Evolutionary conservation across 2,888 invertebrate genomes (phyloP).

Genomic region (Cephonodes hylas): DNA sequence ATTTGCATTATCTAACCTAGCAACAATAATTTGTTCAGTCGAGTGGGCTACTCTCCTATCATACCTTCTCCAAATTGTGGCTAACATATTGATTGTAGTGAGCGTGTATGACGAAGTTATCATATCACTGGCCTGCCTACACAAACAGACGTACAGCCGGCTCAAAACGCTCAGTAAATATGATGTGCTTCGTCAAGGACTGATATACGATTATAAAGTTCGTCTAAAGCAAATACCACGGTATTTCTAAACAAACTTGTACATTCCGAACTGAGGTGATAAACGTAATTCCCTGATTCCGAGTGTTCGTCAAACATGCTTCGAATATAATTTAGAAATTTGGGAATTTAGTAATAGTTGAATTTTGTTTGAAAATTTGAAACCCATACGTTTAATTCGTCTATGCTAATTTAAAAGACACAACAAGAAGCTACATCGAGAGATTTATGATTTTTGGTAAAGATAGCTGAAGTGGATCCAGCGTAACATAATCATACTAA

Average conservation of each 20-base stretch:
- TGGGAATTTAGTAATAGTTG: not conserved
- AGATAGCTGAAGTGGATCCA: too few species aligned
- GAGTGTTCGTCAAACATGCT: not conserved
- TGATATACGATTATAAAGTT: constrained; percentile 18
- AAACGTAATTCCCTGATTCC: not conserved
- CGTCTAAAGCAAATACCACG: constrained; percentile 3
- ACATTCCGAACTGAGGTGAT: not conserved
- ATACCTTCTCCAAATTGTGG: not conserved
- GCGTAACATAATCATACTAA: too few species aligned
- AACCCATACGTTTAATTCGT: too few species aligned
- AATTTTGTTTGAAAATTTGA: not conserved
- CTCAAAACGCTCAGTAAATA: constrained; percentile 43
- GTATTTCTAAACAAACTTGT: constrained; percentile 1
- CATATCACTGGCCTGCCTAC: constrained; percentile 47
- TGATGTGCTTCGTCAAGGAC: constrained; percentile 36
- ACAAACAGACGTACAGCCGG: constrained; percentile 41
- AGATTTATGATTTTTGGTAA: too few species aligned
- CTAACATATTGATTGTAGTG: not conserved
- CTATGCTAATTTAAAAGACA: too few species aligned
- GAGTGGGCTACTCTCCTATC: too few species aligned
- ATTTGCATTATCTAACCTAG: too few species aligned
- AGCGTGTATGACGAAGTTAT: constrained; percentile 32
- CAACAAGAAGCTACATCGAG: too few species aligned
- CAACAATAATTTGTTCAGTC: too few species aligned
- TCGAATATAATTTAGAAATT: not conserved